Percentiles rank a stretch among this genome's conserved stretches.
Conservation (phyloP, 92 coral and sea anemone species). For the Diadumene lineata region DNA sequence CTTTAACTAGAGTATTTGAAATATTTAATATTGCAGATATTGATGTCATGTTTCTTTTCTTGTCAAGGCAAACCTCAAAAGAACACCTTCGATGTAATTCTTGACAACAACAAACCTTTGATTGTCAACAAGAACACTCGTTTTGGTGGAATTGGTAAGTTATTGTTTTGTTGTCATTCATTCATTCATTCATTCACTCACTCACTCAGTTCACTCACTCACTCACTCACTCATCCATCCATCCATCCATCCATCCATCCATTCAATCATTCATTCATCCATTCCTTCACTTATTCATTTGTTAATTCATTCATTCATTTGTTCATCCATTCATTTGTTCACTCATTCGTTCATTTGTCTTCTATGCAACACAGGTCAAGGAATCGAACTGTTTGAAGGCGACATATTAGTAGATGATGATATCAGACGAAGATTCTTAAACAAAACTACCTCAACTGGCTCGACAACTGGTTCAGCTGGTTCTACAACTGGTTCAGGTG, state of each 20-base stretch:
- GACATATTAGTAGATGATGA: constrained; percentile 54
- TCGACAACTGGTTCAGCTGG: too few species aligned
- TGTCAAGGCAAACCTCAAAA: constrained; percentile 7
- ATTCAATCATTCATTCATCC: neutral
- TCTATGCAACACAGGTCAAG: constrained; percentile 7
- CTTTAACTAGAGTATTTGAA: too few species aligned
- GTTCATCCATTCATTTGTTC: neutral
- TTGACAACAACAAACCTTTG: constrained; percentile 12
- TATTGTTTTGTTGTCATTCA: neutral
- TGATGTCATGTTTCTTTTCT: neutral
- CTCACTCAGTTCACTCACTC: too few species aligned
- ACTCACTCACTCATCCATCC: neutral
- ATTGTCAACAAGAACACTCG: too few species aligned
- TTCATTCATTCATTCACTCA: neutral
- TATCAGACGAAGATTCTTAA: constrained; percentile 12
- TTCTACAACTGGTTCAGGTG: too few species aligned
- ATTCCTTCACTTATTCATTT: neutral
- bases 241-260: neutral
- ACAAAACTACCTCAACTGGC: too few species aligned
- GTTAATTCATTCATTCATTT: neutral
- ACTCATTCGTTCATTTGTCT: too few species aligned
- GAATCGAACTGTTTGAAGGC: constrained; percentile 60
- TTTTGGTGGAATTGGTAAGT: too few species aligned
- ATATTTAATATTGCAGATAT: too few species aligned
- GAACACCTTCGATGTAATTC: constrained; percentile 18